A percentile compares a stretch with the other conserved stretches of the same genome.
Evolutionary conservation across 2,113 vertebrate genomes (phyloP).

Genomic region (Prunella himalayana): DNA sequence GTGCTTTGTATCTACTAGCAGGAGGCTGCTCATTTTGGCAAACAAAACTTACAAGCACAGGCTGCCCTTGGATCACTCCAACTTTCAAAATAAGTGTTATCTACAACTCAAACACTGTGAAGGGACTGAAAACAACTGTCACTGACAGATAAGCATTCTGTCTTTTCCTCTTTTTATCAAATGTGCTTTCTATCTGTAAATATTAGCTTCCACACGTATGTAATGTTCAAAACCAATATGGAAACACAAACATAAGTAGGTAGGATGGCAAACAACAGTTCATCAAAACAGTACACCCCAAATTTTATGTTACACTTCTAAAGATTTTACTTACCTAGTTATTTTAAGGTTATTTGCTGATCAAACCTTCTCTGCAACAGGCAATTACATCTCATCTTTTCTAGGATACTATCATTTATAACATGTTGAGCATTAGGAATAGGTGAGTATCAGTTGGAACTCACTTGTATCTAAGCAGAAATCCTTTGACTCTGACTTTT

Average conservation of each 20-base stretch:
- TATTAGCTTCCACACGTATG: background rate
- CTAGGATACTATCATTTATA: background rate
- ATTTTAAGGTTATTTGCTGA: background rate
- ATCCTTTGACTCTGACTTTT: background rate
- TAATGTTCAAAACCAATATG: background rate
- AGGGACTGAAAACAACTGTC: constrained; percentile 11
- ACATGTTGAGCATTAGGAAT: background rate
- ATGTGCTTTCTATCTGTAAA: background rate
- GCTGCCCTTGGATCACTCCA: background rate
- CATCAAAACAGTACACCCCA: background rate
- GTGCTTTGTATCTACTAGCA: background rate
- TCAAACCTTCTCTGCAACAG: background rate
- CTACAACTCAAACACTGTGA: constrained; percentile 1
- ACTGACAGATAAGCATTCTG: background rate
- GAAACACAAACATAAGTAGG: constrained; percentile 16
- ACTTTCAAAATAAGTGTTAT: constrained; percentile 22
- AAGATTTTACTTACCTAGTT: background rate
- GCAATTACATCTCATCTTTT: background rate
- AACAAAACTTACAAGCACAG: background rate
- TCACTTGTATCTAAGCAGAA: background rate
- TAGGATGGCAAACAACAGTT: background rate
- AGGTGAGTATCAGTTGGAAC: background rate
- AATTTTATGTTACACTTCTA: background rate
- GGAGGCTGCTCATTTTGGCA: background rate
- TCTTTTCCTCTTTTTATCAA: background rate